phyloP scores from a whole-genome alignment of 2,888 invertebrate species.

The Pristionchus maxplancki region DNA sequence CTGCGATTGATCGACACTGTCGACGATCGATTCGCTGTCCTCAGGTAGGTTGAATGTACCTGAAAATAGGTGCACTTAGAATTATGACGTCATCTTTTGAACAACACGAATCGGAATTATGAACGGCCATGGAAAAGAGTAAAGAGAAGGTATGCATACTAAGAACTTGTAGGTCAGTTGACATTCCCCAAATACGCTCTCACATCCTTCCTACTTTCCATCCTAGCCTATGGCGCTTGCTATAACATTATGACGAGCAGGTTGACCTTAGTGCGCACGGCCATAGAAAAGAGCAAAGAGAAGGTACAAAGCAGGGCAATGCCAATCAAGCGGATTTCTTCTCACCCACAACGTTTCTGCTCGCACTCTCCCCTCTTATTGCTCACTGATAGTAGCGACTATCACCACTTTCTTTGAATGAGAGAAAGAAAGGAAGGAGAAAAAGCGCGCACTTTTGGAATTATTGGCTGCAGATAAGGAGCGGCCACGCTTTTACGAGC shows the following conservation, averaged over 20 bases:
- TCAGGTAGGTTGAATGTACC: not conserved
- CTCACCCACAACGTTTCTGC: not conserved
- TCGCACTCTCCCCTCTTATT: not conserved
- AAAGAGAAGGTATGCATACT: too few species aligned
- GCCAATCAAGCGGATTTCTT: slow-evolving; percentile 20
- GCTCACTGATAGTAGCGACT: not conserved
- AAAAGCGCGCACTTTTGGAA: not conserved
- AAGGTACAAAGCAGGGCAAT: too few species aligned
- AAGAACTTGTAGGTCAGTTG: too few species aligned
- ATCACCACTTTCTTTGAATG: slow-evolving; percentile 28
- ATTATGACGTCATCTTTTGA: too few species aligned
- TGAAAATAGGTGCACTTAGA: not conserved
- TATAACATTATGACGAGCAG: too few species aligned
- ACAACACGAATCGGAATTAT: too few species aligned
- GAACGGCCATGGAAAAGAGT: too few species aligned
- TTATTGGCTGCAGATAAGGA: slow-evolving; percentile 13
- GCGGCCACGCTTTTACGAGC: slow-evolving; percentile 10
- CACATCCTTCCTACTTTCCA: too few species aligned
- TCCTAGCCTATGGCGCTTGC: too few species aligned
- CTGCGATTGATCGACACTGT: slow-evolving; percentile 38
- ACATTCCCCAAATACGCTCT: too few species aligned
- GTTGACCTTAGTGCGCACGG: too few species aligned
- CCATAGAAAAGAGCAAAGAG: too few species aligned
- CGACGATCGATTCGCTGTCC: not conserved
- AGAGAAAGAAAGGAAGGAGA: not conserved